phyloP scores from a whole-genome alignment of 1,140 invertebrate genomes.

The Rhopalosiphum maidis region DNA sequence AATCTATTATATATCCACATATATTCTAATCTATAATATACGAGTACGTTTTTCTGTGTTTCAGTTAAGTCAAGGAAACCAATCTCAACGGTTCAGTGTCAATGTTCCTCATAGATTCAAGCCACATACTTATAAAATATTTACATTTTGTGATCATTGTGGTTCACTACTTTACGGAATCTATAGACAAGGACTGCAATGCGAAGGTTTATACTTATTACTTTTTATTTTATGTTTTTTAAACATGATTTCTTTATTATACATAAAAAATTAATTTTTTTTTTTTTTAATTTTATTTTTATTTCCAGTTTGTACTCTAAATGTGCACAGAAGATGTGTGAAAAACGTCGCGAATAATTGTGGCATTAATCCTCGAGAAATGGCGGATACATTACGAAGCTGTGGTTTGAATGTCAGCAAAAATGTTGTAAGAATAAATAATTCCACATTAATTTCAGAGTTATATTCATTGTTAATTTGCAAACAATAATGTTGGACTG shows the following conservation, averaged over 20 bases:
- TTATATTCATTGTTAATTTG: background rate
- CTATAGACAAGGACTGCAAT: conserved; percentile 95
- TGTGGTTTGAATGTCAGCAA: conserved; percentile 48
- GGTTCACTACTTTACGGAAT: conserved; percentile 96
- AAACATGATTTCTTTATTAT: background rate
- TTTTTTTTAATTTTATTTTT: conserved; percentile 31
- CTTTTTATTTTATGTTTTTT: background rate
- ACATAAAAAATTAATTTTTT: conserved; percentile 13
- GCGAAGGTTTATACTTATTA: conserved; percentile 76
- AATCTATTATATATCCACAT: background rate
- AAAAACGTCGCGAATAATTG: conserved; percentile 99
- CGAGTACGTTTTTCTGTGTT: conserved; percentile 57
- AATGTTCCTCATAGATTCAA: conserved; percentile 96
- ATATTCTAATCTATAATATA: background rate
- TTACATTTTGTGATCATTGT: conserved; percentile 99
- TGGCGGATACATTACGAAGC: conserved; percentile 73
- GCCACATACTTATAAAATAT: conserved; percentile 94
- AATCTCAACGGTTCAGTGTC: conserved; percentile 91
- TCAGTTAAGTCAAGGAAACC: conserved; percentile 65
- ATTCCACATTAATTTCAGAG: background rate
- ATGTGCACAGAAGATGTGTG: conserved; percentile 98
- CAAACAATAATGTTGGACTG: background rate
- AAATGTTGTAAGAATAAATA: conserved; percentile 44
- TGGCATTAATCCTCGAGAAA: conserved; percentile 95
- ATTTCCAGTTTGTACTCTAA: conserved; percentile 87